Evolutionary conservation across 2,797 vertebrate species (phyloP).

Genomic region (Pantherophis vulpinus): DNA sequence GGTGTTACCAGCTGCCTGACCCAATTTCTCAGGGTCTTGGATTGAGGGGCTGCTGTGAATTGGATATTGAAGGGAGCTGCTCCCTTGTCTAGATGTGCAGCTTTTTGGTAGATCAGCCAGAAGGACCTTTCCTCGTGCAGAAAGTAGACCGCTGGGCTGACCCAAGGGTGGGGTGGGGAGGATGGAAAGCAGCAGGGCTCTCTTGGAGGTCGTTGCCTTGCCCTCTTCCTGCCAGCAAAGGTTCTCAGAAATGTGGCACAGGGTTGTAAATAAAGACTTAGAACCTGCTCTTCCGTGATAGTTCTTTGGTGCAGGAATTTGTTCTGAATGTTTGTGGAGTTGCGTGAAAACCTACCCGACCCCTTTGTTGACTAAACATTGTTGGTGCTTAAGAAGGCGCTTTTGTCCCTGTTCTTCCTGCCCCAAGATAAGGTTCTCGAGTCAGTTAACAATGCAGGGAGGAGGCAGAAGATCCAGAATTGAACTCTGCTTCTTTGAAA

Average conservation of each 20-base stretch:
- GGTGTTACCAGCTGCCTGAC: not conserved
- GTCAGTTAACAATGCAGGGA: not conserved
- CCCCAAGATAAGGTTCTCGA: not conserved
- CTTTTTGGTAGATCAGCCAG: not conserved
- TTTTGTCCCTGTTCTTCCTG: not conserved
- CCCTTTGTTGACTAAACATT: not conserved
- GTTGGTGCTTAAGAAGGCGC: not conserved
- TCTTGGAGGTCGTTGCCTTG: not conserved
- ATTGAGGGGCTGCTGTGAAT: not conserved
- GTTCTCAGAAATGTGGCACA: not conserved
- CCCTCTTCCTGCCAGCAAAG: not conserved
- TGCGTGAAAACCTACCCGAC: not conserved
- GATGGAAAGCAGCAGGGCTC: not conserved
- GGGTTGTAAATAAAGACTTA: slow-evolving; percentile 2
- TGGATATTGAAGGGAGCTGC: not conserved
- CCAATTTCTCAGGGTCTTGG: not conserved
- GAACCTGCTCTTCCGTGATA: not conserved
- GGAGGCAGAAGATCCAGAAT: not conserved
- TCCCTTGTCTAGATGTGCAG: not conserved
- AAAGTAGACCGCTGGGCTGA: not conserved
- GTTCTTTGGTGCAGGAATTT: not conserved
- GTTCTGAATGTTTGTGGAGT: not conserved
- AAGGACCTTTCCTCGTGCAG: not conserved
- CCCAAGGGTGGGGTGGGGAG: not conserved
- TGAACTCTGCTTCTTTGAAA: not conserved